Percentiles rank a stretch among this genome's conserved stretches.
Evolutionary conservation across 2,113 vertebrate species (phyloP).

Genomic region (Sander lucioperca): DNA sequence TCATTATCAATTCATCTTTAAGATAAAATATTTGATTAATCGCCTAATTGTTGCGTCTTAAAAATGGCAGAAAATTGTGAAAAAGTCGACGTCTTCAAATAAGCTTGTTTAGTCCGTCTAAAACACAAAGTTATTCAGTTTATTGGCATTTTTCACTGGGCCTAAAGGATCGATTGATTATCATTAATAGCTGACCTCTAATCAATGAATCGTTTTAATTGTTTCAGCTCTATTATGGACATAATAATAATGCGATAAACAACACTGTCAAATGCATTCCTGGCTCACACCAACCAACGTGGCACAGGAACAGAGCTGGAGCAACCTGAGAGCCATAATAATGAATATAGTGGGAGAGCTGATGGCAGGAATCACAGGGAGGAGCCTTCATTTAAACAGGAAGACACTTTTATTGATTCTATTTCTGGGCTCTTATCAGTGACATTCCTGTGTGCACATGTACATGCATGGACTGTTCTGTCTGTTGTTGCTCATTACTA

Average conservation of each 20-base stretch:
- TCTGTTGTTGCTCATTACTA: neutral
- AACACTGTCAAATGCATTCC: slow-evolving; percentile 18
- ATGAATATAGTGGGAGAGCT: neutral
- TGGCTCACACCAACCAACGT: neutral
- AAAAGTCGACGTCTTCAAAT: neutral
- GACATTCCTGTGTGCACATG: slow-evolving; percentile 14
- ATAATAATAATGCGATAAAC: slow-evolving; percentile 8
- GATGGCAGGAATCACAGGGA: neutral
- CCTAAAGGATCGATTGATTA: neutral
- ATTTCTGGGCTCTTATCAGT: neutral
- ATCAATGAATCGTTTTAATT: neutral
- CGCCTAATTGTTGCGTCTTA: neutral
- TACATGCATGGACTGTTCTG: neutral
- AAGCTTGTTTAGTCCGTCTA: neutral
- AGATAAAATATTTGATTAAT: neutral
- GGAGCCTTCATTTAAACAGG: neutral
- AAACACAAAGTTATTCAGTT: neutral
- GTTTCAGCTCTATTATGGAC: neutral
- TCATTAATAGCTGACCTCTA: neutral
- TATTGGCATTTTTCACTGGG: neutral
- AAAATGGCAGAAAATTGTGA: neutral
- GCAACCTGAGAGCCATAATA: slow-evolving; percentile 16
- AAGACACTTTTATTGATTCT: slow-evolving; percentile 23
- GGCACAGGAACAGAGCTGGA: neutral
- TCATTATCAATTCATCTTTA: neutral